Percentiles rank a stretch among this genome's conserved stretches.
phyloP scores from a whole-genome alignment of 2,888 invertebrate genomes.

The Nemotelus nigrinus region DNA sequence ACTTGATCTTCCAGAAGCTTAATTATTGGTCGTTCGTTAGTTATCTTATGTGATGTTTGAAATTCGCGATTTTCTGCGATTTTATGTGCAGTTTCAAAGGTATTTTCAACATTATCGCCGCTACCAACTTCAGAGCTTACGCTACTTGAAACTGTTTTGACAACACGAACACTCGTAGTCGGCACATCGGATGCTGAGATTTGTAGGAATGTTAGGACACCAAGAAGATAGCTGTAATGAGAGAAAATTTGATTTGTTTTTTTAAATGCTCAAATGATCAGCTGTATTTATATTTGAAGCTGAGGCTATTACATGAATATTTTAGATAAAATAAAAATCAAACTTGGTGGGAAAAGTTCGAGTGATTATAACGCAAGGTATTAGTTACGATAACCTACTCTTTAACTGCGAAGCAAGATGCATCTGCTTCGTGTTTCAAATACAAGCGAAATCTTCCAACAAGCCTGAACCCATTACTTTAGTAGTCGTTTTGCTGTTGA shows the following conservation, averaged over 20 bases:
- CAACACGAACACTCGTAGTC: not conserved
- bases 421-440: too few species aligned
- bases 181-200: not conserved
- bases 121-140: conserved; percentile 3
- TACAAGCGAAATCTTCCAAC: too few species aligned
- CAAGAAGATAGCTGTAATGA: not conserved
- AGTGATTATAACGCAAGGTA: too few species aligned
- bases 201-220: conserved; percentile 11
- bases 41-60: conserved; percentile 61
- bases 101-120: conserved; percentile 50
- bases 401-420: too few species aligned
- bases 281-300: too few species aligned
- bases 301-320: too few species aligned
- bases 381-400: too few species aligned
- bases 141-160: conserved; percentile 34
- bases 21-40: conserved; percentile 48
- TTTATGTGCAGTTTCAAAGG: conserved; percentile 79
- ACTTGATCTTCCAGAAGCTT: conserved; percentile 45
- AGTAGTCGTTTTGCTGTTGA: too few species aligned
- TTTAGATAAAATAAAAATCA: too few species aligned
- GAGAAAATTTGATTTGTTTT: not conserved
- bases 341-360: too few species aligned
- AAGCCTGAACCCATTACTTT: too few species aligned
- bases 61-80: conserved; percentile 65
- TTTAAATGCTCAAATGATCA: too few species aligned